Percentiles rank a stretch among this genome's conserved stretches.
Evolutionary conservation across 2,113 vertebrate genomes (phyloP).

Genomic region (Glaucomys volans): DNA sequence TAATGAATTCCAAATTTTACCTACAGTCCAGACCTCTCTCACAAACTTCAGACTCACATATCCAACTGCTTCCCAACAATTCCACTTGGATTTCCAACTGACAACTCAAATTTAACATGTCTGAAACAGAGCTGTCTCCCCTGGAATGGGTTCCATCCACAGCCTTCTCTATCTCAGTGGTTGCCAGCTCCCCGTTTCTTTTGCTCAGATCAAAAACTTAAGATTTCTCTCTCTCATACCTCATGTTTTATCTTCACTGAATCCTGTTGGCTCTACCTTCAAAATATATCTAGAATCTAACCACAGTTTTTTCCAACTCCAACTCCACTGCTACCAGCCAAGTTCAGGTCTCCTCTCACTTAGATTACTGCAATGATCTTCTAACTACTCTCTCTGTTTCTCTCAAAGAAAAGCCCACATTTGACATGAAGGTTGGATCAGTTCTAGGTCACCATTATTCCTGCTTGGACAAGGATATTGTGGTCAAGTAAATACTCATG

Average conservation of each 20-base stretch:
- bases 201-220: constrained; percentile 15
- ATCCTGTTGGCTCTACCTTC: constrained; percentile 18
- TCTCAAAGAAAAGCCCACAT: background rate
- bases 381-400: background rate
- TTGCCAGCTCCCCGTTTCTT: background rate
- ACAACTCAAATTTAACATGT: constrained; percentile 37
- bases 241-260: background rate
- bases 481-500: background rate
- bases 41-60: background rate
- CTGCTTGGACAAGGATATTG: background rate
- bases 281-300: background rate
- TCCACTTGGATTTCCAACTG: constrained; percentile 49
- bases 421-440: background rate
- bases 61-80: background rate
- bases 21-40: background rate
- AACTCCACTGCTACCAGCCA: background rate
- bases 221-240: background rate
- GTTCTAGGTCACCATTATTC: background rate
- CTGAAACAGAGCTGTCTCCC: background rate
- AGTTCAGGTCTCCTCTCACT: background rate
- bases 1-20: constrained; percentile 50
- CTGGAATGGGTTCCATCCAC: background rate
- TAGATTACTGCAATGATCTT: too few species aligned
- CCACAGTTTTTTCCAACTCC: background rate
- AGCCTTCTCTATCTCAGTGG: background rate